Base-by-base conservation (phyloP, 2,888 invertebrate species). In the Sympetrum striolatum region DNA sequence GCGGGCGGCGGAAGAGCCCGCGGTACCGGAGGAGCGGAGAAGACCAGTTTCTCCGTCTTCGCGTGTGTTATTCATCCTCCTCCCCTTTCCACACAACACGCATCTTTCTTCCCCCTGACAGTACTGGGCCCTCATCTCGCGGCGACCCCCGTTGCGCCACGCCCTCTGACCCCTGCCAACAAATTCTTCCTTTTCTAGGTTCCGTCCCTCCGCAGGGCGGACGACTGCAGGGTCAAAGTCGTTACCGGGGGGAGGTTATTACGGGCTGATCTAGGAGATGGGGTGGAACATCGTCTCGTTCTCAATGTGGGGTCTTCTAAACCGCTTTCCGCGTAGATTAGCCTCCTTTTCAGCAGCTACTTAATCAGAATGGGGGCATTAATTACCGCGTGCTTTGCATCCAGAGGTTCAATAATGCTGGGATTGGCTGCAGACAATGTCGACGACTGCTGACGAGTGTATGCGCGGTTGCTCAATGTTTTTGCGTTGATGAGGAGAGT, bases 141-240 rank as follows among this genome's bases (percentile, higher is more conserved):
- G 12, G 12, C 60, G 86, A 86, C 86, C 86, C 60, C 86, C 31
- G 22, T 22, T 18, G 31, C 82, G 86, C 86, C 86, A 86, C 86
- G 60, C 86, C 86, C 86, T 60, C 86, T 86, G 86, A 86, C 86
- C 86, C 60, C 60, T 60, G 14, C n/a, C 31, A 86, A 64, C 58
- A 37, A 22, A 60, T 86, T 60, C 60, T 60, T 37, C 25, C 60
- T 82, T 86, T 73, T 73, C 25, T 31, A 73, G 73, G 73, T 73
- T 73, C 31, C n/a, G 3, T 25, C 73, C 31, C 25, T 64, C 25
- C 6, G n/a, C 25, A 3, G 5, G 64, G 64, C 64, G 64, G 64
- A 25, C 25, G 64, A 6, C 1, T 10, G 31, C 14, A 1, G 73
- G 73, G 73, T 53, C 53, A 53, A 53, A 53, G 18, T 53, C 18